Conservation (phyloP, 1,140 invertebrate genomes). For the Cryptotermes secundus region DNA sequence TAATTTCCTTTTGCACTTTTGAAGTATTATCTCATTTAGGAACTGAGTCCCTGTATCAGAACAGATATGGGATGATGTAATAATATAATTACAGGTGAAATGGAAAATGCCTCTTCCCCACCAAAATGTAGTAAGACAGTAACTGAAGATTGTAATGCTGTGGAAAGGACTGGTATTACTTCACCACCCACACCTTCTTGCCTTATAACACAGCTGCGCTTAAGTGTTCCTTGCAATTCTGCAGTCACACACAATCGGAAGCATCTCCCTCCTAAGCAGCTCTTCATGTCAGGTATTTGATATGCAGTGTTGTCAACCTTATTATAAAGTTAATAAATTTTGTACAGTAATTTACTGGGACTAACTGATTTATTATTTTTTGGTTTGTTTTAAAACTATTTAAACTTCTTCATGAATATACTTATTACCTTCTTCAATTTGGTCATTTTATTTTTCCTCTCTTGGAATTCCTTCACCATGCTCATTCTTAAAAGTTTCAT, state of each 20-base stretch:
- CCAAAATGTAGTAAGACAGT: neutral
- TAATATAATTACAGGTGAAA: neutral
- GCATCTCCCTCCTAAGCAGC: neutral
- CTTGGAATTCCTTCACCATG: too few species aligned
- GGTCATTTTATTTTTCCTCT: too few species aligned
- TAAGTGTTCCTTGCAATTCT: neutral
- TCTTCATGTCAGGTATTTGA: neutral
- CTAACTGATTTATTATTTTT: too few species aligned
- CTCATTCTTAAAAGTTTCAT: too few species aligned
- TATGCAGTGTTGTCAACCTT: neutral
- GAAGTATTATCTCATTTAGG: neutral
- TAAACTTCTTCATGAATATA: too few species aligned
- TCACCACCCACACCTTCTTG: neutral
- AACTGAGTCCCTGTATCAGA: too few species aligned
- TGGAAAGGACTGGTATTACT: neutral
- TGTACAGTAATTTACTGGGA: too few species aligned
- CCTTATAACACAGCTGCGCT: neutral
- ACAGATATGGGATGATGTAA: neutral
- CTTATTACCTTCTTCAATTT: too few species aligned
- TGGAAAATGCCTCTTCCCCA: neutral
- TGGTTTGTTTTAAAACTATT: too few species aligned
- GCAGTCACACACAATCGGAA: neutral
- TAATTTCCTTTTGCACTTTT: neutral
- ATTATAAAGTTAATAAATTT: too few species aligned
- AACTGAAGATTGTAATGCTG: neutral